phyloP scores from a whole-genome alignment of 92 coral and sea anemone genomes.

The Epizoanthus stellaris region DNA sequence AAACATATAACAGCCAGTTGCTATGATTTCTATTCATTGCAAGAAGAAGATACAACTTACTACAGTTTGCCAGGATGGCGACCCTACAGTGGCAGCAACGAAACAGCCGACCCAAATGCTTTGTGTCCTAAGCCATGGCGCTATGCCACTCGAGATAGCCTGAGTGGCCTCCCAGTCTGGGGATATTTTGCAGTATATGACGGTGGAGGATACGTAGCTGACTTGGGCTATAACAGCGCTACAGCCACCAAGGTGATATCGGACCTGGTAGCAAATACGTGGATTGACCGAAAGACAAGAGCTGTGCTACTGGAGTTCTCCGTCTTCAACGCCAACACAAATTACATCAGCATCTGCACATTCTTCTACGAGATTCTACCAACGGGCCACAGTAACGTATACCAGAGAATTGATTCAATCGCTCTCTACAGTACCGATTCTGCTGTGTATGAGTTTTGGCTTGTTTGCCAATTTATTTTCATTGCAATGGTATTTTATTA shows the following conservation, averaged over 20 bases:
- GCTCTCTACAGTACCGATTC: conserved; percentile 9
- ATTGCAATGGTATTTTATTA: conserved; percentile 26
- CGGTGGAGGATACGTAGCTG: conserved; percentile 38
- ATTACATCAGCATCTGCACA: conserved; percentile 18
- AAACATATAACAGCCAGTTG: no score
- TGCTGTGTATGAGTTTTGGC: conserved; percentile 20
- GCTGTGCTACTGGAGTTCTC: conserved; percentile 33
- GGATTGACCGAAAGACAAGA: conserved; percentile 40
- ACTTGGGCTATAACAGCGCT: conserved; percentile 7
- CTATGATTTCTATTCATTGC: no score
- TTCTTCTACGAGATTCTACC: conserved; percentile 39
- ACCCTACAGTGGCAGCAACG: not conserved
- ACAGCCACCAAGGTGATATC: not conserved
- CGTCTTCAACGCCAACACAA: conserved; percentile 33
- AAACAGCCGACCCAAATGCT: not conserved
- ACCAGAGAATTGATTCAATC: conserved; percentile 16
- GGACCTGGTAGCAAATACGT: not conserved
- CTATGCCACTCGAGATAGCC: conserved; percentile 12
- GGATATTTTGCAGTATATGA: conserved; percentile 21
- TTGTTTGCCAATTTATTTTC: conserved; percentile 31
- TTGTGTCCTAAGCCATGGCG: conserved; percentile 38
- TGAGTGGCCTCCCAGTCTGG: not conserved
- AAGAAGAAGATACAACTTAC: no score
- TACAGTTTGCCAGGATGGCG: no score
- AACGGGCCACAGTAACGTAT: not conserved